Evolutionary conservation across 1,140 invertebrate genomes (phyloP), one percentile per base, ranked within the genome.

Genomic region (Delia radicum): DNA sequence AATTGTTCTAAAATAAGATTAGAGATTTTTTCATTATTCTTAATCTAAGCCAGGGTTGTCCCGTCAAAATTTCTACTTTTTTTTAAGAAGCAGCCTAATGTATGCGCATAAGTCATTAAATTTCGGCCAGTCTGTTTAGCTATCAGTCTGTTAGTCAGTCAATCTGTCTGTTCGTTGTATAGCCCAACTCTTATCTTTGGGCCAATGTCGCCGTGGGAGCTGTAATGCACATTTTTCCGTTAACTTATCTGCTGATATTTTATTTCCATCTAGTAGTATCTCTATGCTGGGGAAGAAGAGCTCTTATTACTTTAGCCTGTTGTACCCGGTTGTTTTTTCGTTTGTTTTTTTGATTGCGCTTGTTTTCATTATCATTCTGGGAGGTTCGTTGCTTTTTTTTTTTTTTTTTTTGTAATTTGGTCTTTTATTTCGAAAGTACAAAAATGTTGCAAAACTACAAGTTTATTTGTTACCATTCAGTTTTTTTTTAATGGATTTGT

Each of bases 371-470:
- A 69, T 33, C 65, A 69, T 69, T 69, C 65, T 69, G 29, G 65
- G 29, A 69, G 29, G 65, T 69, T 69, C 33, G n/a, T 33, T 69
- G 29, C 18, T n/a, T 18, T 33, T 69, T n/a, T 69, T 69, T n/a
- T 67, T 33, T 28, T 37, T 65, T 26, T 4, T 15, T 6, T 21
- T 69, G n/a, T 37, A n/a, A n/a, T n/a, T n/a, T n/a, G 21, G n/a
- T 69, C 65, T 13, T 69, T n/a, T 69, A n/a, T 69, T 69, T 69
- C 65, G 65, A 69, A 69, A 69, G 65, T 69, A 69, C 29, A 69
- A 33, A 69, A 69, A 69, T 69, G 65, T 69, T 69, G 65, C 65
- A 28, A 69, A 33, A 69, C 65, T 69, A 69, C 65, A 69, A 69
- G n/a, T 21, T 69, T 69, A 37, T 69, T 33, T 37, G 65, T 69